These are phyloP conservation scores for Apis laboriosa DNA, from an alignment of 1,140 invertebrate species.

Conservation along the genomic window DNA sequence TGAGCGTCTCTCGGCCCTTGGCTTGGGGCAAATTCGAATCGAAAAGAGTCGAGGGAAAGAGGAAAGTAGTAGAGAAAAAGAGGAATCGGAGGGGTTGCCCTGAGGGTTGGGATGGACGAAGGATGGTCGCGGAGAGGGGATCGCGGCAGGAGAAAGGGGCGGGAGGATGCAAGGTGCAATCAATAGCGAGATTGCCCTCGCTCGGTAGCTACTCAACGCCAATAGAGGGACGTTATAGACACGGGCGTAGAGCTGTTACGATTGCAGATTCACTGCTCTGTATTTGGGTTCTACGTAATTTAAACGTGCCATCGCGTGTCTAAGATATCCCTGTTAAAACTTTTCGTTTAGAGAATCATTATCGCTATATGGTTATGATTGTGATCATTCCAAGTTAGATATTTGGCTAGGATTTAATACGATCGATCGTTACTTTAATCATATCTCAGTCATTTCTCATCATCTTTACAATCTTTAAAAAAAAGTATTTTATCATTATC, in stretches of 20 bases:
- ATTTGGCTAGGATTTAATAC: too few species aligned
- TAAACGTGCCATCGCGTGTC: slow-evolving; percentile 10
- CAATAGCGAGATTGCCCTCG: slow-evolving; percentile 67
- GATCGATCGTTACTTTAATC: too few species aligned
- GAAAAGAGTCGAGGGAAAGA: slow-evolving; percentile 10
- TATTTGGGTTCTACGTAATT: not conserved
- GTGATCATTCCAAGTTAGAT: too few species aligned
- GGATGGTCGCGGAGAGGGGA: slow-evolving; percentile 40
- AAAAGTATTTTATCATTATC: too few species aligned
- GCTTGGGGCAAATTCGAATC: not conserved
- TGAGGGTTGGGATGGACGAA: slow-evolving; percentile 33
- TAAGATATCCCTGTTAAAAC: not conserved
- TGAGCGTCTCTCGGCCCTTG: not conserved
- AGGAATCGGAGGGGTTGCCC: slow-evolving; percentile 9
- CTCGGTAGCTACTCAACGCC: slow-evolving; percentile 65
- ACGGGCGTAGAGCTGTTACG: slow-evolving; percentile 51
- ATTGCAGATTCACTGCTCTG: slow-evolving; percentile 51
- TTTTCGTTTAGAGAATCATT: not conserved
- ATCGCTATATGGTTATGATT: too few species aligned
- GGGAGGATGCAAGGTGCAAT: slow-evolving; percentile 65
- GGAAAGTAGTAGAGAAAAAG: not conserved
- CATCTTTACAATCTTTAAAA: too few species aligned
- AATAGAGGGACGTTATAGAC: slow-evolving; percentile 62
- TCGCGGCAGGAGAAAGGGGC: slow-evolving; percentile 43
- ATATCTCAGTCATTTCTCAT: too few species aligned